Evolutionary conservation across 2,888 invertebrate genomes (phyloP).

Genomic region (Malthinus seriepunctatus): DNA sequence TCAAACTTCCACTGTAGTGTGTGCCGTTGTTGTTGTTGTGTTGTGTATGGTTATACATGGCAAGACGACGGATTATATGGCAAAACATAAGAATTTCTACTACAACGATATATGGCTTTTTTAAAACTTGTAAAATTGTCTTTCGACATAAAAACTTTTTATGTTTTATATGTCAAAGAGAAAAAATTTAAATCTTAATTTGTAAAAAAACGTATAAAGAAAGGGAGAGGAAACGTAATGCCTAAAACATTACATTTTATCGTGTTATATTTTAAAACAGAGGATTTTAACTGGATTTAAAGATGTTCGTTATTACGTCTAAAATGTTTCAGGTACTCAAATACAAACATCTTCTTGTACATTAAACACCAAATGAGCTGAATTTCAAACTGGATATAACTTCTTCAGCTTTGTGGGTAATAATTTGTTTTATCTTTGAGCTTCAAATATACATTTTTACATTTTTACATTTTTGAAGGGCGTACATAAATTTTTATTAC

Average conservation of each 20-base stretch:
- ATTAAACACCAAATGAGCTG: constrained; percentile 38
- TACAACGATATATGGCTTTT: constrained; percentile 11
- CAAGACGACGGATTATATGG: constrained; percentile 29
- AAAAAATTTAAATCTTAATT: constrained; percentile 1
- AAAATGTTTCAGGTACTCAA: constrained; percentile 33
- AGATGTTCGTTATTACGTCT: constrained; percentile 10
- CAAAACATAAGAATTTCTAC: constrained; percentile 34
- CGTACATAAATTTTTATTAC: constrained; percentile 4
- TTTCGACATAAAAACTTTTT: constrained; percentile 2
- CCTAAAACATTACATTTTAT: background rate
- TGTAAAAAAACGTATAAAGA: too few species aligned
- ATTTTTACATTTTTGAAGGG: constrained; percentile 14
- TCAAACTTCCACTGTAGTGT: constrained; percentile 26
- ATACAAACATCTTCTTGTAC: constrained; percentile 37
- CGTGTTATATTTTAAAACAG: background rate
- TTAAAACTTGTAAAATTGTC: background rate
- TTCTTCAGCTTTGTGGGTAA: constrained; percentile 22
- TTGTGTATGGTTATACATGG: constrained; percentile 36
- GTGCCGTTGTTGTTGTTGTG: too few species aligned
- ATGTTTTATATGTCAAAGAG: background rate
- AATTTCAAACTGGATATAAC: constrained; percentile 15
- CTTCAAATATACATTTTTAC: constrained; percentile 25
- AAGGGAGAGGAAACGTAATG: background rate
- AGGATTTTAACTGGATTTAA: constrained; percentile 8
- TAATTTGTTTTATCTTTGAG: constrained; percentile 26